A percentile compares a stretch with the other conserved stretches of the same genome.
Conservation (phyloP, 2,888 invertebrate genomes). For the Leptinotarsa juncta region DNA sequence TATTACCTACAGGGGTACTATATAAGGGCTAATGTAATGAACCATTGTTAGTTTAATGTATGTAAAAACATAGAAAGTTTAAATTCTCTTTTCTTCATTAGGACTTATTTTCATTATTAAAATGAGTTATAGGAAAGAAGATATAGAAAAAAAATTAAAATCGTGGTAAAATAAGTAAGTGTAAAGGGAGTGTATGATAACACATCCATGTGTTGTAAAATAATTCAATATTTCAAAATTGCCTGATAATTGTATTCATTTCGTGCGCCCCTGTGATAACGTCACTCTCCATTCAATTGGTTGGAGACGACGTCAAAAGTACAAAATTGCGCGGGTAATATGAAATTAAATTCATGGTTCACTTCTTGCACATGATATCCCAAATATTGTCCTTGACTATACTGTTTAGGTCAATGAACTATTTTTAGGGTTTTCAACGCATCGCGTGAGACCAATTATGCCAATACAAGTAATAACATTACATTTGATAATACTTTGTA, state of each 20-base stretch:
- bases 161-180: too few species aligned
- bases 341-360: conserved; percentile 40
- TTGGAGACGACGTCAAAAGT: conserved; percentile 32
- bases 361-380: conserved; percentile 32
- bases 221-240: too few species aligned
- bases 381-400: conserved; percentile 47
- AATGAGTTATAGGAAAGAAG: too few species aligned
- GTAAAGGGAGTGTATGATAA: too few species aligned
- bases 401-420: conserved; percentile 47
- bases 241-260: not conserved
- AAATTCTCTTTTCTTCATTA: too few species aligned
- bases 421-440: conserved; percentile 36
- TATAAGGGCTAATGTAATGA: too few species aligned
- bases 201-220: too few species aligned
- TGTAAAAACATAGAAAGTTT: too few species aligned
- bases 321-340: conserved; percentile 45
- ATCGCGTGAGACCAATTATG: conserved; percentile 27
- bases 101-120: too few species aligned
- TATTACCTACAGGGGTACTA: too few species aligned
- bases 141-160: too few species aligned
- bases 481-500: conserved; percentile 2
- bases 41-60: too few species aligned
- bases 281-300: conserved; percentile 35
- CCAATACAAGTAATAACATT: conserved; percentile 26
- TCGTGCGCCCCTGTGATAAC: conserved; percentile 30